Base-by-base conservation (phyloP, 2,888 invertebrate species). In the Acronicta leporina region DNA sequence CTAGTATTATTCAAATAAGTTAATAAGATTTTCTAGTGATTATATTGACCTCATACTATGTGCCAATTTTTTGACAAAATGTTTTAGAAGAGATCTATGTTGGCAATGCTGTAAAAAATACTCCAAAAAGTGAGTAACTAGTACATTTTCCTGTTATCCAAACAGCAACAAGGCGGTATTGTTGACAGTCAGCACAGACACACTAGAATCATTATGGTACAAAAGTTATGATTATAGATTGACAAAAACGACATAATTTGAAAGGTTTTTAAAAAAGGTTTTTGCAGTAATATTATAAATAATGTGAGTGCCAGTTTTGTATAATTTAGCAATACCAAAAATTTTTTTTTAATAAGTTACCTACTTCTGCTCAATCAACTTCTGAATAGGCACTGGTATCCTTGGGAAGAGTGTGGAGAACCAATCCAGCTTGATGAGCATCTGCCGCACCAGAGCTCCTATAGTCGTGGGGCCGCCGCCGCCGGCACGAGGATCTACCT, bases 371-470 rank as follows among this genome's bases (percentile, higher is more conserved):
- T 98, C 98, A 73, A 99, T 96, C 88, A 97, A 97, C 89, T 99
- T 99, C 92, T 98, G 97, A 81, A 99, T 99, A 25, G 99, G 99
- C 63, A 99, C 99, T 0, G 99, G 99, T 88, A 99, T 99, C 75
- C 99, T 96, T 0, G 99, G 99, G 88, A 99, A 99, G 15, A 99
- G 95, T 0, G 99, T 99, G 43, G 98, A 98, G 93, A 99, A 99
- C 99, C 99, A 99, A 88, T 99, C 99, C 60, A 99, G 95, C 87
- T 99, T 99, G 61, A 98, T 97, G 54, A 99, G 95, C 96, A 98
- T 98, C 87, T 98, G 98, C 43, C 98, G 96, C 14, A 98, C 95
- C 94, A 99, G 97, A 77, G 98, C 97, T 0, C 99, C 99, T 59
- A 99, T 97, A 20, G 97, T 97, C 95, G 99, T 97, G 44, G 92